Conservation (phyloP, 1,140 invertebrate genomes). For the Drosophila willistoni region DNA sequence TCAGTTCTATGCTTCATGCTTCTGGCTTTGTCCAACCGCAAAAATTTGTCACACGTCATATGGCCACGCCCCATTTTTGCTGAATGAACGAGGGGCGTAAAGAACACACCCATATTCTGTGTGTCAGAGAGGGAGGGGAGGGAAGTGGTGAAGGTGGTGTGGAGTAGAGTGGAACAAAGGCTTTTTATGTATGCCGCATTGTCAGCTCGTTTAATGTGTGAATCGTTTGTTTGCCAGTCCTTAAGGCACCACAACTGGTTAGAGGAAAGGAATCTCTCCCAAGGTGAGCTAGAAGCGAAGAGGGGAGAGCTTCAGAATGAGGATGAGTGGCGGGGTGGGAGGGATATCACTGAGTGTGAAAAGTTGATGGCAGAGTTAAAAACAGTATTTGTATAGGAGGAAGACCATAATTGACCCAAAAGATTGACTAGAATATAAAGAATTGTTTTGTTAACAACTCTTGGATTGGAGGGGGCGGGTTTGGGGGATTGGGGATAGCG, state of each 20-base stretch:
- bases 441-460: neutral
- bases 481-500: neutral
- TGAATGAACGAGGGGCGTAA: slow-evolving; percentile 18
- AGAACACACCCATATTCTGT: slow-evolving; percentile 13
- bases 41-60: slow-evolving; percentile 73
- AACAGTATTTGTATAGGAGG: neutral
- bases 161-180: slow-evolving; percentile 42
- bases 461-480: neutral
- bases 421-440: slow-evolving; percentile 5
- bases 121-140: neutral
- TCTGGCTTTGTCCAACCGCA: slow-evolving; percentile 56
- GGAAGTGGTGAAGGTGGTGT: no score
- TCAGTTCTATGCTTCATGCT: neutral
- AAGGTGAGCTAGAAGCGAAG: neutral
- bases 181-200: slow-evolving; percentile 55
- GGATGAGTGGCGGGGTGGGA: neutral
- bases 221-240: slow-evolving; percentile 19
- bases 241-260: slow-evolving; percentile 9
- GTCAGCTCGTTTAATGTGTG: slow-evolving; percentile 56
- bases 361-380: slow-evolving; percentile 1
- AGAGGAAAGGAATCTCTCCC: neutral
- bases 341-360: neutral
- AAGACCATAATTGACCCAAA: slow-evolving; percentile 8
- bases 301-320: neutral
- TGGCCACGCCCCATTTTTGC: slow-evolving; percentile 53